phyloP scores from a whole-genome alignment of 2,113 vertebrate genomes.

The Chelonoidis abingdonii region DNA sequence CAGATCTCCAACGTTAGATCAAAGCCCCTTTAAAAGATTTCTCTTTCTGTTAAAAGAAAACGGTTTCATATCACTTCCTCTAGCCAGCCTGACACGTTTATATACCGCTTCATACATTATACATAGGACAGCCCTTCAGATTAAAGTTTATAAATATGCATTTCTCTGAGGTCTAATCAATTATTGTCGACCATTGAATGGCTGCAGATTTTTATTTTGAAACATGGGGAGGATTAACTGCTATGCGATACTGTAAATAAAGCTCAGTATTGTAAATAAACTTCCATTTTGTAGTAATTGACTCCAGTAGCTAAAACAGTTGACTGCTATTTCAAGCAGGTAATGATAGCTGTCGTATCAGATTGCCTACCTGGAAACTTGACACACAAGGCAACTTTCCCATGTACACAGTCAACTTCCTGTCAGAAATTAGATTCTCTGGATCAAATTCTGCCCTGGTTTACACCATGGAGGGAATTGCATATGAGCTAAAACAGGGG shows the following conservation, averaged over 20 bases:
- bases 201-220: background rate
- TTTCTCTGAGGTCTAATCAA: background rate
- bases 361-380: too few species aligned
- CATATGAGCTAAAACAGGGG: background rate
- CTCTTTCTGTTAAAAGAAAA: background rate
- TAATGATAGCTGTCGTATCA: background rate
- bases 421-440: background rate
- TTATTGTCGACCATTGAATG: background rate
- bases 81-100: background rate
- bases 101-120: rapidly evolving
- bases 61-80: background rate
- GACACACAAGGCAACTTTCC: background rate
- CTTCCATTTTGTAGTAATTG: slow-evolving; percentile 28
- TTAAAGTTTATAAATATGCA: background rate
- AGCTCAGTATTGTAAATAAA: background rate
- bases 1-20: slow-evolving; percentile 13
- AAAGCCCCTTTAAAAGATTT: slow-evolving; percentile 24
- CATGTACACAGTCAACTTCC: background rate
- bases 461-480: background rate
- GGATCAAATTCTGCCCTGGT: background rate
- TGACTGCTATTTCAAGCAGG: background rate
- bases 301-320: background rate
- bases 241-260: background rate
- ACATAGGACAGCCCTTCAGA: rapidly evolving
- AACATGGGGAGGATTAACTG: background rate